Conservation (phyloP, 1,140 invertebrate species). For the Philopotamus ludificatus region DNA sequence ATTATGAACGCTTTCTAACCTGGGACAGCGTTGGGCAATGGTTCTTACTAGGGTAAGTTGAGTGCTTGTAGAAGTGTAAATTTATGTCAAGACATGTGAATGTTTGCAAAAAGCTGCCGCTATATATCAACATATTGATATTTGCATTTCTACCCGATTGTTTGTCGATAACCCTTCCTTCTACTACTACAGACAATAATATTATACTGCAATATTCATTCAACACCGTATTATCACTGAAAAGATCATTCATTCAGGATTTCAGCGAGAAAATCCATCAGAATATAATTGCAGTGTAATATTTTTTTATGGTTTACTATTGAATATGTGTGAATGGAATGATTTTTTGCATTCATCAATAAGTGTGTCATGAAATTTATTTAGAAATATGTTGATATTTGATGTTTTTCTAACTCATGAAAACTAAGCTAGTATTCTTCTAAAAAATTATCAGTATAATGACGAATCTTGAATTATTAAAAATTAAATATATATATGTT, state of each 20-base stretch:
- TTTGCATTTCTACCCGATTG: not conserved
- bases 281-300: no score
- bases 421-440: not conserved
- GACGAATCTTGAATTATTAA: not conserved
- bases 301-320: not conserved
- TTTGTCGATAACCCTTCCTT: not conserved
- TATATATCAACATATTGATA: not conserved
- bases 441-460: not conserved
- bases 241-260: no score
- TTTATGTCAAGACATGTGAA: constrained; percentile 35
- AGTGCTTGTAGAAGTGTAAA: constrained; percentile 41
- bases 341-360: not conserved
- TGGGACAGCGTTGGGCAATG: constrained; percentile 42
- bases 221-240: no score
- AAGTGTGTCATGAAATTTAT: not conserved
- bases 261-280: no score
- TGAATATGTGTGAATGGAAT: not conserved
- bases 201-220: not conserved
- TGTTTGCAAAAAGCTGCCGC: constrained; percentile 30
- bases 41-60: constrained; percentile 41
- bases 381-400: not conserved
- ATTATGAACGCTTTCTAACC: constrained; percentile 42
- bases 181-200: not conserved
- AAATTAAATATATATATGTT: not conserved
- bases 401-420: not conserved